Conservation (phyloP, 1,140 invertebrate genomes). For the Drosophila lini region DNA sequence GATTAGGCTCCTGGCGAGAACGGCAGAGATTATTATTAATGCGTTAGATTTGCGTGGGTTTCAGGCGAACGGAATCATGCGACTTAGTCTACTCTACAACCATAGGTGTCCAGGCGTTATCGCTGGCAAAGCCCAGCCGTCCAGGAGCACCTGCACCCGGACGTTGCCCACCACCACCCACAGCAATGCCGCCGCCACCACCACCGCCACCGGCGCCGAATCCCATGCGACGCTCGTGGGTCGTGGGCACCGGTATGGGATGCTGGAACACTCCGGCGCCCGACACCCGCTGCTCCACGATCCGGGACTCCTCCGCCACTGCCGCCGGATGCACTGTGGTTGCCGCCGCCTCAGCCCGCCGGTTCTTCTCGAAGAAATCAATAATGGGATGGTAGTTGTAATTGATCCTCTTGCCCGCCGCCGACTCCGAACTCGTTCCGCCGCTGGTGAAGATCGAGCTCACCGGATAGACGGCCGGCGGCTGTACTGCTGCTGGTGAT, state of each 20-base stretch:
- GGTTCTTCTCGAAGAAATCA: slow-evolving; percentile 89
- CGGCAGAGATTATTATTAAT: slow-evolving; percentile 61
- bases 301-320: slow-evolving; percentile 47
- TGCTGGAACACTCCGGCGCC: slow-evolving; percentile 46
- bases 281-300: slow-evolving; percentile 49
- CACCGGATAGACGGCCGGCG: slow-evolving; percentile 62
- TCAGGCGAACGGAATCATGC: slow-evolving; percentile 49
- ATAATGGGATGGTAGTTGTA: slow-evolving; percentile 94
- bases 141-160: slow-evolving; percentile 35
- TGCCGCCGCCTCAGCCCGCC: slow-evolving; percentile 36
- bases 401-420: slow-evolving; percentile 87
- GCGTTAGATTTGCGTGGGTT: slow-evolving; percentile 43
- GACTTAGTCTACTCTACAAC: slow-evolving; percentile 67
- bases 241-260: slow-evolving; percentile 45
- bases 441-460: slow-evolving; percentile 55
- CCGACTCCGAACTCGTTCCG: slow-evolving; percentile 17
- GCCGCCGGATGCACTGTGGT: slow-evolving; percentile 8
- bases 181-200: slow-evolving; percentile 30
- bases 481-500: slow-evolving; percentile 45
- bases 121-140: slow-evolving; percentile 55
- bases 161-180: slow-evolving; percentile 51
- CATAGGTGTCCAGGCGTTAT: slow-evolving; percentile 78
- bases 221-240: slow-evolving; percentile 73
- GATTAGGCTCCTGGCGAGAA: slow-evolving; percentile 41
- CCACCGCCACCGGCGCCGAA: slow-evolving; percentile 58